Evolutionary conservation across 2,113 vertebrate species (phyloP).

Genomic region (Thryonomys swinderianus): DNA sequence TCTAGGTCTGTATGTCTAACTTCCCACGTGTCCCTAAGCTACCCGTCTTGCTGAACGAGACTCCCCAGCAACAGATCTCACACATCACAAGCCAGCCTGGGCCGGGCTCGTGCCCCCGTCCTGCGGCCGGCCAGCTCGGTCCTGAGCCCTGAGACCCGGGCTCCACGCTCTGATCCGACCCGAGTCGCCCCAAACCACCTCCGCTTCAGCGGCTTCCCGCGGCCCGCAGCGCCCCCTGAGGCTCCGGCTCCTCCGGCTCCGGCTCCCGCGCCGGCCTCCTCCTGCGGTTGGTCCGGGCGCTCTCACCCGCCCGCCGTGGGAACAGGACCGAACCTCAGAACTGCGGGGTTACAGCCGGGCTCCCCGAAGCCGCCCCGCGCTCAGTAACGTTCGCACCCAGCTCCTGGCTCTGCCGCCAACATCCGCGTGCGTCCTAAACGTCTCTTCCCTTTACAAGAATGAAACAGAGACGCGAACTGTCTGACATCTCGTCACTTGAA

Average conservation of each 20-base stretch:
- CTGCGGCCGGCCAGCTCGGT: too few relatives aligned
- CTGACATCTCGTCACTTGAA: not conserved
- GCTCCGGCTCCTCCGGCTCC: not conserved
- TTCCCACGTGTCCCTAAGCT: not conserved
- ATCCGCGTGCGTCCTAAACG: not conserved
- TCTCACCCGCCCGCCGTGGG: slow-evolving; percentile 50
- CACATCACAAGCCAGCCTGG: not conserved
- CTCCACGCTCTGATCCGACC: too few relatives aligned
- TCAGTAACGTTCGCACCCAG: not conserved
- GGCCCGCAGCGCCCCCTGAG: slow-evolving; percentile 64
- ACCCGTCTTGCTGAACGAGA: not conserved
- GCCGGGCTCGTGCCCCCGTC: not conserved
- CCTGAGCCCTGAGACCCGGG: too few relatives aligned
- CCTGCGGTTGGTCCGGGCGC: not conserved
- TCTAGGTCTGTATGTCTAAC: not conserved
- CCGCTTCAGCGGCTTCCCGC: too few relatives aligned
- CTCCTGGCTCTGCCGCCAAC: not conserved
- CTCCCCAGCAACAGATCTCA: not conserved
- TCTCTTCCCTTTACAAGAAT: slow-evolving; percentile 23
- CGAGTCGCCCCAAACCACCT: too few relatives aligned
- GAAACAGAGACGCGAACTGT: not conserved
- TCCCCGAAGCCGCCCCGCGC: slow-evolving; percentile 35
- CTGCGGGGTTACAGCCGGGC: slow-evolving; percentile 15
- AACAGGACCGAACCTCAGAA: not conserved
- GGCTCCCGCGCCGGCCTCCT: too few relatives aligned